Conservation (phyloP, 37 sponge, comb jelly and placozoan species). For the Eunapius fragilis region DNA sequence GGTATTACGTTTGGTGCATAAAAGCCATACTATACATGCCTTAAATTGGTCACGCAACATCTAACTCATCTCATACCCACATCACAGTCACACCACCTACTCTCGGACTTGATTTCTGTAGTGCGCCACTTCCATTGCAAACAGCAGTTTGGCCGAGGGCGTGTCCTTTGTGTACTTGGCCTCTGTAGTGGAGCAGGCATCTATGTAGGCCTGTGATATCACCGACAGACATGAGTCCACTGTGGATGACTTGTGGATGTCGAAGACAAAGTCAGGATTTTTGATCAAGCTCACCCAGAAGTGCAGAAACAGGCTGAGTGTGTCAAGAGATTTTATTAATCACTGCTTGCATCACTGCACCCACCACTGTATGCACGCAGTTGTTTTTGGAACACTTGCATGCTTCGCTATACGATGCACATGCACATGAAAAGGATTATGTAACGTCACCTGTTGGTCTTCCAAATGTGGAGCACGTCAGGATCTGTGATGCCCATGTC, state of each 20-base stretch:
- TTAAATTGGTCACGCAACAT: background rate
- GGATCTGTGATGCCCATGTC: conserved; percentile 62
- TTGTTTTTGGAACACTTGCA: too few relatives aligned
- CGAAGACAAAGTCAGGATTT: conserved; percentile 98
- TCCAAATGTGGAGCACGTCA: conserved; percentile 93
- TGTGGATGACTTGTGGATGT: conserved; percentile 90
- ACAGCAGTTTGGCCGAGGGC: conserved; percentile 90
- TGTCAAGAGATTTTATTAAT: too few relatives aligned
- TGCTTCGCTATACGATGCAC: too few relatives aligned
- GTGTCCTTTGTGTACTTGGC: conserved; percentile 76
- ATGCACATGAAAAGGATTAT: too few relatives aligned
- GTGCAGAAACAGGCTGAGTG: conserved; percentile 56
- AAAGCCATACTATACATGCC: too few relatives aligned
- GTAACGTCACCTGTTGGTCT: conserved; percentile 83
- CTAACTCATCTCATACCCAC: background rate
- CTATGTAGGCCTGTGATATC: conserved; percentile 84
- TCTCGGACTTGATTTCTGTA: conserved; percentile 79
- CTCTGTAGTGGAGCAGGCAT: conserved; percentile 72
- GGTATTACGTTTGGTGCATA: too few relatives aligned
- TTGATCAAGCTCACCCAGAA: conserved; percentile 99
- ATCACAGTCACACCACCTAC: conserved; percentile 27
- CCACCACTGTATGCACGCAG: too few relatives aligned
- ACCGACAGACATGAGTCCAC: conserved; percentile 92
- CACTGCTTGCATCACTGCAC: too few relatives aligned
- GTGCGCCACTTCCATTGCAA: conserved; percentile 88